Evolutionary conservation across 2,888 invertebrate genomes (phyloP).

Genomic region (Oeneis ivallda): DNA sequence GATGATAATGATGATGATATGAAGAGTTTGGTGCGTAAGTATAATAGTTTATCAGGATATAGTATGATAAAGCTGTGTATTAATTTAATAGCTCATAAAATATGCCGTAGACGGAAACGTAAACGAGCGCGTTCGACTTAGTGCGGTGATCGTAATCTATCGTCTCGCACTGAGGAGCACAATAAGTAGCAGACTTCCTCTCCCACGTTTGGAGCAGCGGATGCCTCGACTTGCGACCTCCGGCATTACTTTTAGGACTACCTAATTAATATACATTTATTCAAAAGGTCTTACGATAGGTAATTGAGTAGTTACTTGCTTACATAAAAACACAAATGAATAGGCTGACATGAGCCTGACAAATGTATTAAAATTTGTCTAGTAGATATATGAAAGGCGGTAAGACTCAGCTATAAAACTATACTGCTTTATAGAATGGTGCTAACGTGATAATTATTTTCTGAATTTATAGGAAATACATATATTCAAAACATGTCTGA

Average conservation of each 20-base stretch:
- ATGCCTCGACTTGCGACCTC: constrained; percentile 73
- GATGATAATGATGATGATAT: too few relatives aligned
- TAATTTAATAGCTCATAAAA: constrained; percentile 39
- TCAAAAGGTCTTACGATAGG: constrained; percentile 3
- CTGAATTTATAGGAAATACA: too few relatives aligned
- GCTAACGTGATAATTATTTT: too few relatives aligned
- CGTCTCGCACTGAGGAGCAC: constrained; percentile 80
- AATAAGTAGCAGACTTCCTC: constrained; percentile 77
- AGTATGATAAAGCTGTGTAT: constrained; percentile 11
- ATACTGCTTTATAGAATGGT: too few relatives aligned
- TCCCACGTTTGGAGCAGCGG: constrained; percentile 76
- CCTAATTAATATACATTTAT: constrained; percentile 14
- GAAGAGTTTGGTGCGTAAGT: background rate
- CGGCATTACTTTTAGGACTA: constrained; percentile 51
- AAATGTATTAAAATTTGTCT: too few relatives aligned
- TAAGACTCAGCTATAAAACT: too few relatives aligned
- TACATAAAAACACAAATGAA: background rate
- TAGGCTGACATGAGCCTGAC: too few relatives aligned
- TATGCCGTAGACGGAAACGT: constrained; percentile 41
- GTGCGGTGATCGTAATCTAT: constrained; percentile 55
- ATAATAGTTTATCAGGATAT: background rate
- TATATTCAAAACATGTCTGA: too few relatives aligned
- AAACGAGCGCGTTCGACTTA: constrained; percentile 52
- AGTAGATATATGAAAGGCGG: too few relatives aligned
- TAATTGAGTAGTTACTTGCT: background rate